phyloP scores from a whole-genome alignment of 2,888 invertebrate genomes.

The Calephelis perditalis region DNA sequence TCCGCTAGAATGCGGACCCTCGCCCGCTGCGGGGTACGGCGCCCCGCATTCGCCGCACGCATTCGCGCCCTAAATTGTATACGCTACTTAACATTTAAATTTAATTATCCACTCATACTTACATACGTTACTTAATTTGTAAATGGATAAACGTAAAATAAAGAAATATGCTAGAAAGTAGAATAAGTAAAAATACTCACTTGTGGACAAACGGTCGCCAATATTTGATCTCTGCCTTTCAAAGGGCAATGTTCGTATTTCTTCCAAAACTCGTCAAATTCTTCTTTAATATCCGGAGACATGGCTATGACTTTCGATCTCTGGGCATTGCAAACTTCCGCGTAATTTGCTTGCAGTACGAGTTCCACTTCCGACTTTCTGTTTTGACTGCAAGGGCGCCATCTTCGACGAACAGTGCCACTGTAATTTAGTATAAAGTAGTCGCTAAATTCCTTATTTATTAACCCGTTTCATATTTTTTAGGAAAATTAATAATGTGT shows the following conservation, averaged over 20 bases:
- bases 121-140: too few species aligned
- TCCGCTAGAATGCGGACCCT: too few species aligned
- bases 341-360: constrained; percentile 83
- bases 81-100: too few species aligned
- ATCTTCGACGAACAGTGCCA: constrained; percentile 86
- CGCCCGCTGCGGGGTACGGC: too few species aligned
- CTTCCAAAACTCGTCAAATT: constrained; percentile 86
- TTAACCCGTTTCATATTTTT: too few species aligned
- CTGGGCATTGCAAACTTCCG: constrained; percentile 80
- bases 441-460: too few species aligned
- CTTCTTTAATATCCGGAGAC: constrained; percentile 81
- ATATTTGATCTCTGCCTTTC: constrained; percentile 85
- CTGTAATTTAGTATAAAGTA: constrained; percentile 54
- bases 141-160: too few species aligned
- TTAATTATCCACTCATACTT: too few species aligned
- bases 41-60: too few species aligned
- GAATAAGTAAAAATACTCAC: constrained; percentile 48
- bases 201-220: constrained; percentile 91
- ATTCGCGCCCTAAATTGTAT: too few species aligned
- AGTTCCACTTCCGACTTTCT: constrained; percentile 83
- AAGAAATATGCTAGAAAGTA: too few species aligned
- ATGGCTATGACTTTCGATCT: constrained; percentile 65
- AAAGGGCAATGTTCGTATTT: constrained; percentile 80
- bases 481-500: too few species aligned
- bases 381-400: constrained; percentile 80